Base-by-base conservation (phyloP, 2,888 invertebrate species). In the Drosophila rubida region DNA sequence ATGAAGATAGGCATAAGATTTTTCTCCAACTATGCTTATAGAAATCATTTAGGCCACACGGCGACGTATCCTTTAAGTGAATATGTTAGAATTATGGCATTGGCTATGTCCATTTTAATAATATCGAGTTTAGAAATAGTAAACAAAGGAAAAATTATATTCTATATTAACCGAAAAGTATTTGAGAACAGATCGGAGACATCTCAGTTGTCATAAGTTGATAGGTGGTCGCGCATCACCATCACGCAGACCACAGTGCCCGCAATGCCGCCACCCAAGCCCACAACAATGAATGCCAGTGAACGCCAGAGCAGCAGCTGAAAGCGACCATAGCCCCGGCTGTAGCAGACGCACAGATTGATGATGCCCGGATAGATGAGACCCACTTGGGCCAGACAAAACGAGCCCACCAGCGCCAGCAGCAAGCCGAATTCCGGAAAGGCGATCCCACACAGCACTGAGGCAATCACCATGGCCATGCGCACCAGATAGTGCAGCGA, bases 291-390 rank as follows among this genome's bases (percentile, higher is more conserved):
- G 5, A 81, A 69, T 0, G 67, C 1, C 4, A 70, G 0, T 0
- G 82, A 72, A 5, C 81, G 74, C 54, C 57, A 68, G 6, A 81
- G 41, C 0, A 49, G 4, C 1, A 69, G n/a, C 5, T 54, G 61
- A 0, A 45, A 44, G 4, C 27, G 53, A 2, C 89, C 89, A 61
- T 88, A 89, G n/a, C 83, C 81, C 0, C 51, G 39, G 0, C 95
- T 94, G 27, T 95, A 94, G 71, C 95, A 92, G 1, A 95, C 94
- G 86, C 96, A 95, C 30, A 97, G 93, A 89, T 98, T 97, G 71
- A 98, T 96, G 9, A 97, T 93, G 3, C 97, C 96, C 0, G 98
- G 98, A 91, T 97, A 96, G 87, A 98, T 97, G 1, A 98, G 93
- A 1, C 97, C 97, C 54, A 98, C 93, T 72, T 96, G 96, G 4